Base-by-base conservation (phyloP, 2,888 invertebrate genomes). In the Alloplasta piceator region DNA sequence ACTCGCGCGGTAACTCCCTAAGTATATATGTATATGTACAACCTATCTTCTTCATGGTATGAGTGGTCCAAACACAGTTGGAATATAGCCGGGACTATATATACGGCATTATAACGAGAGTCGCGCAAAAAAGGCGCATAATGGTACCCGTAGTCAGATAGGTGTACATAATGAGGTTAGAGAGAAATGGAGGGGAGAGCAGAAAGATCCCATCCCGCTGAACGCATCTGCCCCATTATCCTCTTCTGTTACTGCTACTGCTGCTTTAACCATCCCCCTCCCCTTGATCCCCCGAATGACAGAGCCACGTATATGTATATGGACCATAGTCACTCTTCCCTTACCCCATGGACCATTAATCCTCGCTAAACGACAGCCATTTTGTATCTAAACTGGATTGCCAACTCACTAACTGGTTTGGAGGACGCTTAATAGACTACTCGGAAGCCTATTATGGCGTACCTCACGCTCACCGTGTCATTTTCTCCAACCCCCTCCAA, bases 301-400 rank as follows among this genome's bases (percentile, higher is more conserved):
- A 36, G 36, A 12, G 48, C 26, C 36, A 16, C 14, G 9, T 41
- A 50, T 39, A 41, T 10, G 14, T 16, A 50, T 36, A 66, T 58
- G 48, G 41, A 58, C 41, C 36, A 10, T 6, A 48, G 58, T 71
- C 64, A 14, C 63, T 55, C 71, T 7, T 64, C 43, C 41, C 39
- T n/a, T 39, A 38, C 89, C 89, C 86, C 89, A 86, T 80, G 87
- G 91, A 89, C 91, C 92, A 92, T 92, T 92, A 92, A 92, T 92
- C 90, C 91, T 91, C 88, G 89, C 91, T 92, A 92, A 92, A 92
- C 92, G 92, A 92, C 92, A 92, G 91, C 92, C 92, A 92, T 92
- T 92, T 92, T 92, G 92, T 92, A 92, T 91, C 91, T 91, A 91
- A 92, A 92, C 92, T 92, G 92, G 92, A 92, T 92, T 92, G 92